Evolutionary conservation across 2,888 invertebrate genomes (phyloP), one percentile per base, ranked within the genome.

Genomic region (Heliconius cydno): DNA sequence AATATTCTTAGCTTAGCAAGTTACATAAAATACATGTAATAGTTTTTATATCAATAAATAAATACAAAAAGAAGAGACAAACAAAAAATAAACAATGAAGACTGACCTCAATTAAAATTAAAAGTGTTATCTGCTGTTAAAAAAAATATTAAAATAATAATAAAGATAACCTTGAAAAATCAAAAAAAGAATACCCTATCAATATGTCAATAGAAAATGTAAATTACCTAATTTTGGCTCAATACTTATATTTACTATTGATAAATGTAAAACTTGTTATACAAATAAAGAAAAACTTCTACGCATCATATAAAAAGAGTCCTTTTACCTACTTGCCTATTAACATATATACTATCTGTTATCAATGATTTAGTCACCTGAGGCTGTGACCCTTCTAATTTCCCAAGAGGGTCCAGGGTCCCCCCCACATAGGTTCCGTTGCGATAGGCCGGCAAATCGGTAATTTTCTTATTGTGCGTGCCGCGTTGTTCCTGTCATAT

Each of bases 381-480:
- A 41, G 70, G 67, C 67, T 77, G 68, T 74, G 66, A 72, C 77
- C 63, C 72, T 68, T 46, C 78, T 75, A 60, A 77, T 71, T 80
- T 82, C 82, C 83, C 80, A 79, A 82, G 83, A 74, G 75, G 75
- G 83, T 76, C 77, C 28, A 28, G 28, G 28, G 28, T 28, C 28
- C 28, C 81, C 52, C 84, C 82, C 81, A 78, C 65, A 73, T 34
- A 52, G 25, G 76, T 78, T 80, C 81, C 79, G 82, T 81, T 81
- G 80, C 78, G 57, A 75, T 79, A 81, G 52, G 68, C 75, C 77
- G 76, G 80, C 77, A 81, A 80, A 77, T 80, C 77, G 76, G 81
- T 77, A 82, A 82, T 82, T 80, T 81, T 82, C 80, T 80, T 82
- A 82, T 81, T 82, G 78, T 80, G 79, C 81, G 81, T 79, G 72